Conservation (phyloP, 2,113 vertebrate genomes). For the Myrmecophaga tridactyla region DNA sequence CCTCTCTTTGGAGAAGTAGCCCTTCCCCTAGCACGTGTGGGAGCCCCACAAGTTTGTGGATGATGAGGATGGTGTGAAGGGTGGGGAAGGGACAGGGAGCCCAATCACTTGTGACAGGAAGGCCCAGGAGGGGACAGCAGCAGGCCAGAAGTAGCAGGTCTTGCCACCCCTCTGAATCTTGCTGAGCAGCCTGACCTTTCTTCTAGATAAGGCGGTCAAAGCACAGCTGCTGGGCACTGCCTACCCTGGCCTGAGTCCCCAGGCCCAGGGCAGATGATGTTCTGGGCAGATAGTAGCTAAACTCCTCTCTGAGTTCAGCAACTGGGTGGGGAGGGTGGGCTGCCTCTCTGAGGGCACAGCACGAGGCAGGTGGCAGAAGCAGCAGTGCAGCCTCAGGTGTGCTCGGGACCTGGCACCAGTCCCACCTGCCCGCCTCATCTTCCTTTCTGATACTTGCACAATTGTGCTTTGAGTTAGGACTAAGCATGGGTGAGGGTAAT, state of each 20-base stretch:
- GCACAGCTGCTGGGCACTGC: background rate
- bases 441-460: too few relatives aligned
- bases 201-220: background rate
- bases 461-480: background rate
- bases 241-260: background rate
- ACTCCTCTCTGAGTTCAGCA: background rate
- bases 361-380: background rate
- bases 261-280: background rate
- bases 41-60: background rate
- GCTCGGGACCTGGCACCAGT: rapidly evolving
- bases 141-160: background rate
- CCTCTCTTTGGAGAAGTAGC: background rate
- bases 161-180: background rate
- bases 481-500: rapidly evolving
- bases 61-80: background rate
- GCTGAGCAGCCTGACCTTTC: background rate
- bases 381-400: background rate
- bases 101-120: too few relatives aligned
- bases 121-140: background rate
- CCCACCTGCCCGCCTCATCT: background rate
- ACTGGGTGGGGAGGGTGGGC: background rate
- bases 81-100: rapidly evolving
- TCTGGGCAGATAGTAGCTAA: background rate
- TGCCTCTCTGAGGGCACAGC: background rate
- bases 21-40: background rate